Conservation (phyloP, 2,113 vertebrate species). For the Cairina moschata region DNA sequence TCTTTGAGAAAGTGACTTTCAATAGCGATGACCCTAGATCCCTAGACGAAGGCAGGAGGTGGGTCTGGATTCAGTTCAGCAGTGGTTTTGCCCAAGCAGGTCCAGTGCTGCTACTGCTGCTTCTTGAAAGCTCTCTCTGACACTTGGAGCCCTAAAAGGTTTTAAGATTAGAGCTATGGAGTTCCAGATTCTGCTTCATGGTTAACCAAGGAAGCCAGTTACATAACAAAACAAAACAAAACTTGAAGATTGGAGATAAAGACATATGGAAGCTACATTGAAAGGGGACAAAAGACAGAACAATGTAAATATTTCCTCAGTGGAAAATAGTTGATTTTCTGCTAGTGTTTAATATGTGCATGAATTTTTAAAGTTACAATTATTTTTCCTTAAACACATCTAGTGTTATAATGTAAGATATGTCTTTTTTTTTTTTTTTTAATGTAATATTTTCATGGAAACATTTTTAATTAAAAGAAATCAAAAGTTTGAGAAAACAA, state of each 20-base stretch:
- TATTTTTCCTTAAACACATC: neutral
- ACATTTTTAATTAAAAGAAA: neutral
- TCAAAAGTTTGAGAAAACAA: neutral
- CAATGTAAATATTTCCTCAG: neutral
- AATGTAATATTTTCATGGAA: neutral
- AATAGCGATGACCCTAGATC: accelerated
- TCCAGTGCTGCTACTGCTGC: neutral
- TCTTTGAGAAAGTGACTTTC: neutral
- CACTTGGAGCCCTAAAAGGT: neutral
- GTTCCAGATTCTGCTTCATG: neutral
- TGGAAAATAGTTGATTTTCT: neutral
- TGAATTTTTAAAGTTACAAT: neutral
- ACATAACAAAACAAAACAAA: neutral
- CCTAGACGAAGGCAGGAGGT: neutral
- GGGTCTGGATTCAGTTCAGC: neutral
- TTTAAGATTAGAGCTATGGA: neutral
- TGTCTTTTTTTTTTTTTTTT: neutral
- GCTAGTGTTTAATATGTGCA: neutral
- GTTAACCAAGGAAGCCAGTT: neutral
- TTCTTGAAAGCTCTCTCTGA: neutral
- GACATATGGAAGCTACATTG: neutral
- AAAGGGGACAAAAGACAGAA: neutral
- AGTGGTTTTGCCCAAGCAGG: neutral
- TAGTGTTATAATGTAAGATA: neutral
- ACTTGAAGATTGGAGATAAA: neutral